Evolutionary conservation across 1,140 invertebrate species (phyloP).

Genomic region (Heliconius himera): DNA sequence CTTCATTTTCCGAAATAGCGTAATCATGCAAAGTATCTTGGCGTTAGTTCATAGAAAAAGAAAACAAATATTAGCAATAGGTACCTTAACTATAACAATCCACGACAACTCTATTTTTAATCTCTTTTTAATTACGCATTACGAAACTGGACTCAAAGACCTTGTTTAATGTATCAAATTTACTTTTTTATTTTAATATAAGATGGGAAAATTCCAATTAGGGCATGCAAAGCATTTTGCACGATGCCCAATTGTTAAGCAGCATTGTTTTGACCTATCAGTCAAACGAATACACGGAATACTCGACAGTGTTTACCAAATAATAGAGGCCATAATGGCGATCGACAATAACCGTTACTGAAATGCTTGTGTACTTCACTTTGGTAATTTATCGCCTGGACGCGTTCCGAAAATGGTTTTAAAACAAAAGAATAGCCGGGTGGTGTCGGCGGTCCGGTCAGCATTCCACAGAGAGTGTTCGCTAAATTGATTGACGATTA

Average conservation of each 20-base stretch:
- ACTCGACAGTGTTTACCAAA: conserved; percentile 22
- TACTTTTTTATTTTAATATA: conserved; percentile 10
- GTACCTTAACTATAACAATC: neutral
- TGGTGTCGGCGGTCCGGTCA: too few relatives aligned
- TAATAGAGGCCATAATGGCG: too few relatives aligned
- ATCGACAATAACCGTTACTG: too few relatives aligned
- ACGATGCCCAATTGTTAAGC: conserved; percentile 27
- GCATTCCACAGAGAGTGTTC: too few relatives aligned
- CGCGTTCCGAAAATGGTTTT: too few relatives aligned
- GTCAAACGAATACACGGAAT: conserved; percentile 23
- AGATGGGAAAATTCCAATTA: conserved; percentile 30
- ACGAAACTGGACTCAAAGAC: neutral
- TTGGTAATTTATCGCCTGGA: too few relatives aligned
- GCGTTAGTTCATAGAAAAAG: too few relatives aligned
- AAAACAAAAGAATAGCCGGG: too few relatives aligned
- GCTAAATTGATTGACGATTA: conserved; percentile 29
- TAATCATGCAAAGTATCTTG: too few relatives aligned
- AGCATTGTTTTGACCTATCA: conserved; percentile 18
- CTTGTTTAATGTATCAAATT: neutral
- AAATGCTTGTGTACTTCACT: too few relatives aligned
- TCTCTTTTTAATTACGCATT: neutral
- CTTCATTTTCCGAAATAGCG: too few relatives aligned
- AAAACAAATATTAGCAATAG: too few relatives aligned
- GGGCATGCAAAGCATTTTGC: conserved; percentile 18
- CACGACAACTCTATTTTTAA: neutral